Conservation (phyloP, 2,113 vertebrate species). For the Pagrus major region DNA sequence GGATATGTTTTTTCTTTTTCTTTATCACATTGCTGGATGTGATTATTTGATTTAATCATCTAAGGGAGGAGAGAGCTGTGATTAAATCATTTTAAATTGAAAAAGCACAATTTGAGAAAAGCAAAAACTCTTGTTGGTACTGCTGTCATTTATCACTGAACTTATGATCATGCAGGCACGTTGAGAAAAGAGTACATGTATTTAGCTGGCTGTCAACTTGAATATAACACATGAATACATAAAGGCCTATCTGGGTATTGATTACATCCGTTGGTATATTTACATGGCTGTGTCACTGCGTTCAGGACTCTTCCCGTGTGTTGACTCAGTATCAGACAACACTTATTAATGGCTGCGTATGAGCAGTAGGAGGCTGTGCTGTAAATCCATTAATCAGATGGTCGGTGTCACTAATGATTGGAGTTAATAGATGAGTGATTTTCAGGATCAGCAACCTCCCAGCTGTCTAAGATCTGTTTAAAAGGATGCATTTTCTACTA, state of each 20-base stretch:
- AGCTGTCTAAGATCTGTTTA: conserved; percentile 1
- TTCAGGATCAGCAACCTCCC: conserved; percentile 14
- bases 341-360: conserved; percentile 22
- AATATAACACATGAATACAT: conserved; percentile 39
- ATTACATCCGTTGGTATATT: conserved; percentile 50
- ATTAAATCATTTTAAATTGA: neutral
- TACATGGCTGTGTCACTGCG: neutral
- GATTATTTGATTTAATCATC: neutral
- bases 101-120: neutral
- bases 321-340: conserved; percentile 36
- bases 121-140: too few relatives aligned
- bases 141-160: neutral
- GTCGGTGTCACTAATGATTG: neutral
- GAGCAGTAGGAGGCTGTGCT: conserved; percentile 2
- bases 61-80: neutral
- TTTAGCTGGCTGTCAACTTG: conserved; percentile 19
- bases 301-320: conserved; percentile 6
- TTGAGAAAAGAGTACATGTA: conserved; percentile 4
- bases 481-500: neutral
- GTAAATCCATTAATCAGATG: conserved; percentile 58
- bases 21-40: neutral
- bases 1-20: too few relatives aligned
- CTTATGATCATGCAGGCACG: neutral
- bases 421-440: conserved; percentile 1
- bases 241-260: conserved; percentile 19